Percentiles rank a stretch among this genome's conserved stretches.
Evolutionary conservation across 2,113 vertebrate genomes (phyloP).

Genomic region (Erinaceus europaeus): DNA sequence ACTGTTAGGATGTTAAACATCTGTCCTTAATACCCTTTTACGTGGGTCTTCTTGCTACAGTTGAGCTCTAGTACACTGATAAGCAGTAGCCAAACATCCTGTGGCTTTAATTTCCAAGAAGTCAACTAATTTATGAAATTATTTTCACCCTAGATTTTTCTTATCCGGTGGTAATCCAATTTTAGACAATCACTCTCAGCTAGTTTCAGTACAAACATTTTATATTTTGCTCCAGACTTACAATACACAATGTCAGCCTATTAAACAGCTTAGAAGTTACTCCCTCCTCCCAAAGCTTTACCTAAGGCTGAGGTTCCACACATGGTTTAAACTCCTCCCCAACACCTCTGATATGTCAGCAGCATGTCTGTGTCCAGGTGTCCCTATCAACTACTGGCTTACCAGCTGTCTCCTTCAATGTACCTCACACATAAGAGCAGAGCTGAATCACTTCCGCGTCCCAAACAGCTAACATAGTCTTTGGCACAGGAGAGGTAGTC

Average conservation of each 20-base stretch:
- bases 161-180: neutral
- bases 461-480: neutral
- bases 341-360: fast-evolving
- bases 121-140: neutral
- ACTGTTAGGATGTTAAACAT: neutral
- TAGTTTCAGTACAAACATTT: neutral
- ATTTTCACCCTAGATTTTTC: slow-evolving; percentile 10
- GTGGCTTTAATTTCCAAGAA: slow-evolving; percentile 41
- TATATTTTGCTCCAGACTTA: neutral
- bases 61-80: neutral
- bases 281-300: neutral
- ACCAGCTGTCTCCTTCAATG: neutral
- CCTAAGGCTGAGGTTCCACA: neutral
- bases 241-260: neutral
- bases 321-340: neutral
- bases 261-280: neutral
- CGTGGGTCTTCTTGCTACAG: neutral
- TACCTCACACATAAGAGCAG: neutral
- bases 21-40: neutral
- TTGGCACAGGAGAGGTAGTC: neutral
- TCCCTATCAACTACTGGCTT: neutral
- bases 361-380: neutral
- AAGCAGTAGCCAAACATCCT: neutral
- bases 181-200: neutral
- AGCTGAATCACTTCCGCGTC: neutral